phyloP scores from a whole-genome alignment of 2,797 vertebrate species.

The Craterocephalus amniculus region DNA sequence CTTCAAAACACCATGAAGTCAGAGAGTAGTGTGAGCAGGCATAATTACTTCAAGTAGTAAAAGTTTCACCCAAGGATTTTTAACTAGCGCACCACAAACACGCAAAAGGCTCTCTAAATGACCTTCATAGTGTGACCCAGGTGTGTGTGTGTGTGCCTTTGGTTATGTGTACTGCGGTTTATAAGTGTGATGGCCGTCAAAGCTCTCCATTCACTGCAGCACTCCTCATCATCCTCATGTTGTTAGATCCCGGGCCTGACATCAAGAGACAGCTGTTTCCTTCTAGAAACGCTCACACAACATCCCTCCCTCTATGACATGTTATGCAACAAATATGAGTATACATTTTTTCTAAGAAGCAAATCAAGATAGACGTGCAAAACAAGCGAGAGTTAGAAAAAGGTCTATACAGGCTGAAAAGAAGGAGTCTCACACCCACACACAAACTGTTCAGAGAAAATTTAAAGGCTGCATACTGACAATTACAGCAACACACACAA shows the following conservation, averaged over 20 bases:
- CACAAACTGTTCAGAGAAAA: conserved; percentile 25
- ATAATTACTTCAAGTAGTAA: conserved; percentile 14
- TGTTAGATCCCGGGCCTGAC: conserved; percentile 60
- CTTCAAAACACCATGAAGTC: conserved; percentile 12
- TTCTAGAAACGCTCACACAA: conserved; percentile 54
- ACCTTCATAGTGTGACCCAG: conserved; percentile 61
- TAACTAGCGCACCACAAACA: conserved; percentile 48
- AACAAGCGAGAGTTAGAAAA: conserved; percentile 17
- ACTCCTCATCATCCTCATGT: conserved; percentile 46
- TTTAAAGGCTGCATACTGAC: conserved; percentile 16
- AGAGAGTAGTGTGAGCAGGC: not conserved
- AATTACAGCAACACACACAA: not conserved
- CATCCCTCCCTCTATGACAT: conserved; percentile 15
- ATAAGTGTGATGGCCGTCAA: conserved; percentile 51
- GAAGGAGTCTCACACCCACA: not conserved
- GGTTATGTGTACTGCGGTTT: conserved; percentile 33
- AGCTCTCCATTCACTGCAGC: conserved; percentile 51
- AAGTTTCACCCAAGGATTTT: conserved; percentile 42
- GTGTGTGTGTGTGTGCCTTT: conserved; percentile 37
- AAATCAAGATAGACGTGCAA: conserved; percentile 22
- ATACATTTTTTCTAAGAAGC: conserved; percentile 10
- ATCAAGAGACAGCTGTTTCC: conserved; percentile 76
- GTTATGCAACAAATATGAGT: not conserved
- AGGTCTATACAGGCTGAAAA: conserved; percentile 22
- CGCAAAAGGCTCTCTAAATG: conserved; percentile 39